Conservation (phyloP, 2,888 invertebrate genomes). For the Papilio elwesi region DNA sequence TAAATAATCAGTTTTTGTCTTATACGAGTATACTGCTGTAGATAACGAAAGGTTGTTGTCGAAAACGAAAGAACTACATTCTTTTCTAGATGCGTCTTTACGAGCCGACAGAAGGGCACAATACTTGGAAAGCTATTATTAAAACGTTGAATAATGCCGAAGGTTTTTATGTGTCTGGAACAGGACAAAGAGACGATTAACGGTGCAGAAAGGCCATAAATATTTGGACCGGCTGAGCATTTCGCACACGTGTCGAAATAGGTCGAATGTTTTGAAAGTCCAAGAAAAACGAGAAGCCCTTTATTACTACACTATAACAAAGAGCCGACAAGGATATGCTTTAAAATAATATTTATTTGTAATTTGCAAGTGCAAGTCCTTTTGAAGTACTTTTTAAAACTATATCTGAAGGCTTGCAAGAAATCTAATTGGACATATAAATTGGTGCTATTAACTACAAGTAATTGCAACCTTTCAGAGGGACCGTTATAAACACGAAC, state of each 20-base stretch:
- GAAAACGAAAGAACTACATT: conserved; percentile 17
- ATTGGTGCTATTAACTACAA: neutral
- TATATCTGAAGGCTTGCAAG: neutral
- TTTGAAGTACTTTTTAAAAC: neutral
- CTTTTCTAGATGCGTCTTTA: conserved; percentile 27
- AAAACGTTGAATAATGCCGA: conserved; percentile 62
- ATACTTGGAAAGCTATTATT: conserved; percentile 64
- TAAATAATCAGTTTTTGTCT: neutral
- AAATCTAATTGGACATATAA: neutral
- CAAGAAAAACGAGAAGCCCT: conserved; percentile 25
- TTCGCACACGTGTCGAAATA: conserved; percentile 46
- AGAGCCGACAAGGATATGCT: neutral
- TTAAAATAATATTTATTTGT: neutral
- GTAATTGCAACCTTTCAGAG: conserved; percentile 18
- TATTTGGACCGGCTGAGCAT: conserved; percentile 49
- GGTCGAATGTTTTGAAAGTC: conserved; percentile 41
- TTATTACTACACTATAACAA: conserved; percentile 24
- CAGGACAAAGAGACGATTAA: conserved; percentile 71
- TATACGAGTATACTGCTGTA: neutral
- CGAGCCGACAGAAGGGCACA: conserved; percentile 57
- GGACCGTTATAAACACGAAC: conserved; percentile 32
- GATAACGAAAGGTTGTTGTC: conserved; percentile 13
- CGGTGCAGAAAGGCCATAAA: conserved; percentile 67
- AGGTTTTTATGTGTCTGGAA: conserved; percentile 76
- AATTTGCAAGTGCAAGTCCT: neutral